These are phyloP conservation scores for Eunapius fragilis DNA, from an alignment of 37 sponge, comb jelly and placozoan species.

Conservation along the genomic window DNA sequence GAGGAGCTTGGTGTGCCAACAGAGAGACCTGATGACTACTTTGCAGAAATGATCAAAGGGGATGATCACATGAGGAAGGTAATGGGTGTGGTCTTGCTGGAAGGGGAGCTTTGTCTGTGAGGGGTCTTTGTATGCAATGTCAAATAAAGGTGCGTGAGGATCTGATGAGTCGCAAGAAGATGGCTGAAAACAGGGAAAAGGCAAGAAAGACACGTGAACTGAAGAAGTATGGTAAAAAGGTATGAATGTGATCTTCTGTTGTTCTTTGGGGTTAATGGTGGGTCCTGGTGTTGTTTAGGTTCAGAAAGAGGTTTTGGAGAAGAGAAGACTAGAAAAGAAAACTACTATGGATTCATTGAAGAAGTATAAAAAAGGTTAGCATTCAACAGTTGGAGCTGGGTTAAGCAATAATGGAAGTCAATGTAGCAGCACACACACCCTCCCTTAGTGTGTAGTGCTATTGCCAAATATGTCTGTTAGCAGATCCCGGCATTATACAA, in stretches of 20 bases:
- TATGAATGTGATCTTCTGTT: conserved; percentile 12
- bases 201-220: conserved; percentile 82
- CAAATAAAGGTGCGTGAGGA: conserved; percentile 65
- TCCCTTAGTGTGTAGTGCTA: too few species aligned
- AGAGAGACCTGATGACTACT: conserved; percentile 90
- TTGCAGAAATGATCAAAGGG: conserved; percentile 98
- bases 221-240: conserved; percentile 94
- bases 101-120: background rate
- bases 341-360: conserved; percentile 54
- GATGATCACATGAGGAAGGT: conserved; percentile 98
- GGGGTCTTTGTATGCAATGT: background rate
- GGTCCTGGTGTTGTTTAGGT: conserved; percentile 30
- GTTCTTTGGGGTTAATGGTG: background rate
- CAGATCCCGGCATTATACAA: too few species aligned
- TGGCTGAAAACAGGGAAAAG: conserved; percentile 81
- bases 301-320: conserved; percentile 71
- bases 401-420: background rate
- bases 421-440: too few species aligned
- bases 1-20: conserved; percentile 66
- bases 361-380: conserved; percentile 60
- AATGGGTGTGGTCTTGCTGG: background rate
- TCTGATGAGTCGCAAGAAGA: conserved; percentile 80
- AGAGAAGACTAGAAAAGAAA: conserved; percentile 74
- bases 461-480: too few species aligned
- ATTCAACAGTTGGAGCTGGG: too few species aligned